Conservation (phyloP, 2,888 invertebrate species). For the Drosophila stalkeri region DNA sequence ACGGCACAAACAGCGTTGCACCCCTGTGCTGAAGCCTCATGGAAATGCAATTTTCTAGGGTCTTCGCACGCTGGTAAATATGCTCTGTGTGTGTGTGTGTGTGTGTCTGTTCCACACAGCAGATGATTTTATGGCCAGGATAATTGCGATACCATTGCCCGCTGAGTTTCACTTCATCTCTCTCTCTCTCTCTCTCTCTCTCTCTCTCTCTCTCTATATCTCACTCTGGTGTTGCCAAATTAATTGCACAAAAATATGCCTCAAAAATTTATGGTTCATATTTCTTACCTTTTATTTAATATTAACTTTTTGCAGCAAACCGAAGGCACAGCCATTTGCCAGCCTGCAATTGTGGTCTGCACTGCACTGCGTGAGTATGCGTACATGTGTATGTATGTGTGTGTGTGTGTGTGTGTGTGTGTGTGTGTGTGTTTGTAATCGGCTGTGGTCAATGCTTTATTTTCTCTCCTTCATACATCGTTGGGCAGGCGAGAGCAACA, state of each 20-base stretch:
- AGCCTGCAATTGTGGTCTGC: slow-evolving; percentile 14
- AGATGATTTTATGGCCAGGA: slow-evolving; percentile 37
- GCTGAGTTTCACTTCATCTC: background rate
- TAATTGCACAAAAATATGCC: slow-evolving; percentile 73
- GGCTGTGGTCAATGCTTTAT: slow-evolving; percentile 58
- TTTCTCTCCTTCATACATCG: slow-evolving; percentile 65
- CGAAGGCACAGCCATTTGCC: slow-evolving; percentile 4
- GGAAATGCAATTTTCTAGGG: slow-evolving; percentile 43
- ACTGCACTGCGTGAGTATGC: slow-evolving; percentile 15
- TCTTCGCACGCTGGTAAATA: background rate
- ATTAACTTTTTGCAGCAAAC: slow-evolving; percentile 40
- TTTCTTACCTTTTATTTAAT: slow-evolving; percentile 43
- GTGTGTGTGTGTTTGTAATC: slow-evolving; percentile 23
- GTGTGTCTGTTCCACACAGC: slow-evolving; percentile 6
- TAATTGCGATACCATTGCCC: slow-evolving; percentile 59
- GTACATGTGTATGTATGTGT: background rate
- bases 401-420: slow-evolving; percentile 10
- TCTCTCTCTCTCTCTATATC: background rate
- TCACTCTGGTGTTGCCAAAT: slow-evolving; percentile 33
- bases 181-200: background rate
- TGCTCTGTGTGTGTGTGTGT: slow-evolving; percentile 13
- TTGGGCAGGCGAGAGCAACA: slow-evolving; percentile 46
- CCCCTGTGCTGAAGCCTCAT: slow-evolving; percentile 1
- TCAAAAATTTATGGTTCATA: slow-evolving; percentile 41
- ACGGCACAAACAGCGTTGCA: background rate